Percentiles rank a stretch among this genome's conserved stretches.
Evolutionary conservation across 2,113 vertebrate species (phyloP).

Genomic region (Osmerus eperlanus): DNA sequence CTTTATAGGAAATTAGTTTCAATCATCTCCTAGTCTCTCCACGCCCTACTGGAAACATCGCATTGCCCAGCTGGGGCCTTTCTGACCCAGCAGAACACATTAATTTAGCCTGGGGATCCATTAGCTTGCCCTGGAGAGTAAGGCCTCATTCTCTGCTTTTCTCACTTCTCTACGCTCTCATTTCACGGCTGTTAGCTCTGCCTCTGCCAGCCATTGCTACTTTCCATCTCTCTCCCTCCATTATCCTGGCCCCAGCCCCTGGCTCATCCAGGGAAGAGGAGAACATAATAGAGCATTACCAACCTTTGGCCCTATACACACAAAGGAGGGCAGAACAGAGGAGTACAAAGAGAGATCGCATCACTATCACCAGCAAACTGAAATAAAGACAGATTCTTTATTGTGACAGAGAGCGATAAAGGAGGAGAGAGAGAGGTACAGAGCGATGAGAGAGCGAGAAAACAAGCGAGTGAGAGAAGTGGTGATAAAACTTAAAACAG

Average conservation of each 20-base stretch:
- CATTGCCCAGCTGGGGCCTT: constrained; percentile 41
- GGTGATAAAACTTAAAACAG: no score
- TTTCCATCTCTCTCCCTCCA: constrained; percentile 52
- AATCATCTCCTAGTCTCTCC: constrained; percentile 25
- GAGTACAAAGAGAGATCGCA: not conserved
- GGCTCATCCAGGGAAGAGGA: constrained; percentile 52
- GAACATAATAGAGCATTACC: constrained; percentile 58
- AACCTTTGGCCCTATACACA: constrained; percentile 62
- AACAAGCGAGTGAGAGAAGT: no score
- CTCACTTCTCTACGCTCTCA: constrained; percentile 56
- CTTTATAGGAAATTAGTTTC: constrained; percentile 15
- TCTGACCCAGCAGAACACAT: constrained; percentile 47
- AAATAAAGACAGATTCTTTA: no score
- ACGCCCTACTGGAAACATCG: constrained; percentile 11
- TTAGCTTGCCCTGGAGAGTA: constrained; percentile 49
- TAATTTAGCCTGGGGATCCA: constrained; percentile 59
- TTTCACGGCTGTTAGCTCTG: constrained; percentile 70
- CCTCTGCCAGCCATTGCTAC: constrained; percentile 49
- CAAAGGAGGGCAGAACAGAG: constrained; percentile 40
- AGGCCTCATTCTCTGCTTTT: constrained; percentile 46
- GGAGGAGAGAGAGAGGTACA: no score
- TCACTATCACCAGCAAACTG: not conserved
- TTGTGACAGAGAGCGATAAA: no score
- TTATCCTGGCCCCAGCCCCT: constrained; percentile 51
- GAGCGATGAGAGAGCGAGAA: no score